A percentile compares a stretch with the other conserved stretches of the same genome.
phyloP scores from a whole-genome alignment of 30 jellyfish, hydroid and myxozoan species.

The Morbakka virulenta region DNA sequence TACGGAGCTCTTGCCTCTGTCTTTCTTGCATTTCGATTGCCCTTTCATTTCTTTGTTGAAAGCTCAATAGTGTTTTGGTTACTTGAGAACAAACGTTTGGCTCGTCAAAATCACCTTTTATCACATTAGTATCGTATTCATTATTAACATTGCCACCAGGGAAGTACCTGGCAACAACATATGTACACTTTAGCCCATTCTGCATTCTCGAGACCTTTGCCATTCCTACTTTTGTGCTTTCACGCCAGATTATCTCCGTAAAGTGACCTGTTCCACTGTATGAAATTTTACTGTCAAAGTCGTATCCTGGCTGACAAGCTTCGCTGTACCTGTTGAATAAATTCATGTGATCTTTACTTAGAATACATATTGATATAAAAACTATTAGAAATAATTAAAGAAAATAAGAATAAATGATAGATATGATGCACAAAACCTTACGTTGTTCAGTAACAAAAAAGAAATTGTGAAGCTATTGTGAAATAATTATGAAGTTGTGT shows the following conservation, averaged over 20 bases:
- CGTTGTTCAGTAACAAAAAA: too few relatives aligned
- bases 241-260: slow-evolving; percentile 90
- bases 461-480: too few relatives aligned
- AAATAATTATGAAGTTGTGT: too few relatives aligned
- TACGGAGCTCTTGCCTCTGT: slow-evolving; percentile 24
- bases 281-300: slow-evolving; percentile 52
- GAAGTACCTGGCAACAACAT: slow-evolving; percentile 88
- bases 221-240: slow-evolving; percentile 79
- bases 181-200: slow-evolving; percentile 87
- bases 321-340: slow-evolving; percentile 73
- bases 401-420: too few relatives aligned
- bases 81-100: slow-evolving; percentile 59
- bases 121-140: slow-evolving; percentile 62
- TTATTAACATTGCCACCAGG: slow-evolving; percentile 90
- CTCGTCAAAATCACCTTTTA: slow-evolving; percentile 72
- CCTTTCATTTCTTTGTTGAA: slow-evolving; percentile 80
- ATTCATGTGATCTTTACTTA: background rate
- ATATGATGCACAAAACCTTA: too few relatives aligned
- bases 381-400: background rate
- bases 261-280: slow-evolving; percentile 96
- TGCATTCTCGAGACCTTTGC: slow-evolving; percentile 97
- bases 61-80: slow-evolving; percentile 53
- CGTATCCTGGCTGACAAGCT: slow-evolving; percentile 96
- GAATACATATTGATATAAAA: too few relatives aligned
- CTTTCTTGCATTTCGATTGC: slow-evolving; percentile 56